Conservation (phyloP, 2,113 vertebrate species). For the Trichomycterus rosablanca region DNA sequence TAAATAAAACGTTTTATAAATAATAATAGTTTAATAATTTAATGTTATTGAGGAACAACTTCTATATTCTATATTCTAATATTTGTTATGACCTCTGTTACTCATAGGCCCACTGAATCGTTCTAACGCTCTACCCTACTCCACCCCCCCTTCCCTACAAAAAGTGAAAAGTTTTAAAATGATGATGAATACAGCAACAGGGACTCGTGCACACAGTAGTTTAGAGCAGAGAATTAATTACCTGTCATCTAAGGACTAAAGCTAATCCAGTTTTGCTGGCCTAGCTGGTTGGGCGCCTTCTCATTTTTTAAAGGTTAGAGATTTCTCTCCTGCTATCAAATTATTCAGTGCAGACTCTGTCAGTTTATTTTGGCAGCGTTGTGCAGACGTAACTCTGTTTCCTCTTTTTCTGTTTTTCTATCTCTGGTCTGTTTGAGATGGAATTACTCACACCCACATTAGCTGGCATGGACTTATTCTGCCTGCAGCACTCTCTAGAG, state of each 20-base stretch:
- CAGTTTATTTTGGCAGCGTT: constrained; percentile 11
- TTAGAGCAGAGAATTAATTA: constrained; percentile 6
- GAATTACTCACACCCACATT: constrained; percentile 2
- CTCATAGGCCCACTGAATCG: too few species aligned
- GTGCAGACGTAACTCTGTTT: constrained; percentile 20
- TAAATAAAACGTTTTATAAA: too few species aligned
- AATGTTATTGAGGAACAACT: too few species aligned
- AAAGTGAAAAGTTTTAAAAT: too few species aligned
- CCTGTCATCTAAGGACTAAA: background rate
- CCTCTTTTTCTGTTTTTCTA: constrained; percentile 5
- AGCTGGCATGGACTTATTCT: background rate
- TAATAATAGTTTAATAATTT: too few species aligned
- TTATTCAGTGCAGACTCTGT: constrained; percentile 9
- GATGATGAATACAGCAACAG: background rate
- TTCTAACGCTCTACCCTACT: too few species aligned
- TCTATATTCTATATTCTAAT: too few species aligned
- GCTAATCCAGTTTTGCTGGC: too few species aligned
- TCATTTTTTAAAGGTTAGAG: background rate
- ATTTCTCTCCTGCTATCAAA: constrained; percentile 5
- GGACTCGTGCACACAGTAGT: background rate
- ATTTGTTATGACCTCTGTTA: too few species aligned
- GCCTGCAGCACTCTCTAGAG: background rate
- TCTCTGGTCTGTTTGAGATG: constrained; percentile 8
- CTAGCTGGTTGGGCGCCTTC: background rate
- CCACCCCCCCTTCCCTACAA: too few species aligned